phyloP scores from a whole-genome alignment of 2,113 vertebrate species.

The Hiodon alosoides region DNA sequence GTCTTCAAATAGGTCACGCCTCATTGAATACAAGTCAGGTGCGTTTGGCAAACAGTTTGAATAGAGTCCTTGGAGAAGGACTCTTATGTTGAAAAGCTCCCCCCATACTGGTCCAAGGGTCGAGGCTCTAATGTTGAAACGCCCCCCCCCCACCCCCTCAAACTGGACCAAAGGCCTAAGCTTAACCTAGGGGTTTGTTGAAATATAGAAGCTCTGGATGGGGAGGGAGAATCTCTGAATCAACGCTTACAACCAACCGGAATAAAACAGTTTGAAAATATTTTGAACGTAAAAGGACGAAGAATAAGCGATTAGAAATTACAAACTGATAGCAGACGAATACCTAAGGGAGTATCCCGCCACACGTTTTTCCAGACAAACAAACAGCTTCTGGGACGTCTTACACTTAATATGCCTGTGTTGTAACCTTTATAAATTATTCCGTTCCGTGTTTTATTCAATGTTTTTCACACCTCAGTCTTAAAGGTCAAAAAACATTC shows the following conservation, averaged over 20 bases:
- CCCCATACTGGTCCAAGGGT: no score
- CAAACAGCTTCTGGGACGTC: constrained; percentile 20
- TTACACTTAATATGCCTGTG: constrained; percentile 25
- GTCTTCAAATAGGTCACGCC: not conserved
- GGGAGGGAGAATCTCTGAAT: not conserved
- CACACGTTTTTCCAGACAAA: constrained; percentile 5
- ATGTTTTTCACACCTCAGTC: constrained; percentile 36
- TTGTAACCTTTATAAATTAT: constrained; percentile 52
- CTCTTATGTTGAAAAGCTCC: not conserved
- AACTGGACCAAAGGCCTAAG: no score
- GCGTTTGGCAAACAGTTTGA: not conserved
- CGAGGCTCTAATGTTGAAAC: not conserved
- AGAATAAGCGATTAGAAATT: no score
- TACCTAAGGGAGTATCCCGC: not conserved
- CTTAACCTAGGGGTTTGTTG: no score
- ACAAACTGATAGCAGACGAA: no score
- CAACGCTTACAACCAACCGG: no score
- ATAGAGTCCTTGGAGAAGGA: not conserved
- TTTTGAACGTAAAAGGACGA: no score
- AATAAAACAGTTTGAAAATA: no score
- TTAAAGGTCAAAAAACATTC: constrained; percentile 57
- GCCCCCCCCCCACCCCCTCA: not conserved
- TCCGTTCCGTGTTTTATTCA: constrained; percentile 40
- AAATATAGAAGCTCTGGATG: not conserved
- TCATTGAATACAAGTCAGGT: constrained; percentile 9